Conservation (phyloP, 2,797 vertebrate species). For the Peromyscus aztecus region DNA sequence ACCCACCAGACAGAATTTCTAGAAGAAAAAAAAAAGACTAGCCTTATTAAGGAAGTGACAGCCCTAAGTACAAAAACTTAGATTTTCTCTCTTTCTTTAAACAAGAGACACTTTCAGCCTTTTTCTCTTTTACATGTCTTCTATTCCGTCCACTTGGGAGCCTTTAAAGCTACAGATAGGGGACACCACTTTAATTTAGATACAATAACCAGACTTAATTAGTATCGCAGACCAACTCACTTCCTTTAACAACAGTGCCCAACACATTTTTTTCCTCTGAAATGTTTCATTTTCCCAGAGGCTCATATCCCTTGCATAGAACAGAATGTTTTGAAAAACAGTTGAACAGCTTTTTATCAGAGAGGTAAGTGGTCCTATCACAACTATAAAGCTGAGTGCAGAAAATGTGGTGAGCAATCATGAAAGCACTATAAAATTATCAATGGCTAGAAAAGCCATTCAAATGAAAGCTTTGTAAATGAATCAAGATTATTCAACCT, state of each 20-base stretch:
- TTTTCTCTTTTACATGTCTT: slow-evolving; percentile 54
- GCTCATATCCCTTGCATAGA: slow-evolving; percentile 50
- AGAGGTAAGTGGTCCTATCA: slow-evolving; percentile 47
- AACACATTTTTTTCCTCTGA: slow-evolving; percentile 55
- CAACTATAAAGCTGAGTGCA: slow-evolving; percentile 51
- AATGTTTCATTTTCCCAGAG: slow-evolving; percentile 25
- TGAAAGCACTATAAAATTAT: slow-evolving; percentile 41
- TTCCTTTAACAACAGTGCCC: slow-evolving; percentile 67
- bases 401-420: slow-evolving; percentile 60
- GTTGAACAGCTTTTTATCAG: slow-evolving; percentile 42
- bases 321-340: slow-evolving; percentile 69
- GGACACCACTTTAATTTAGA: slow-evolving; percentile 46
- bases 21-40: slow-evolving; percentile 43
- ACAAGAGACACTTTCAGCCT: slow-evolving; percentile 32
- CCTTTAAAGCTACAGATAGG: slow-evolving; percentile 41
- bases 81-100: slow-evolving; percentile 50
- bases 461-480: slow-evolving; percentile 57
- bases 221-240: slow-evolving; percentile 56
- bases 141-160: slow-evolving; percentile 53
- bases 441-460: slow-evolving; percentile 62
- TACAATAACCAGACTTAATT: slow-evolving; percentile 73
- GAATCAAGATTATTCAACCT: slow-evolving; percentile 60
- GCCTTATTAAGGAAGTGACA: slow-evolving; percentile 54
- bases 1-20: slow-evolving; percentile 52
- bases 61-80: slow-evolving; percentile 17